Percentiles rank a stretch among this genome's conserved stretches.
Conservation (phyloP, 2,113 vertebrate genomes). For the Chelonoidis abingdonii region DNA sequence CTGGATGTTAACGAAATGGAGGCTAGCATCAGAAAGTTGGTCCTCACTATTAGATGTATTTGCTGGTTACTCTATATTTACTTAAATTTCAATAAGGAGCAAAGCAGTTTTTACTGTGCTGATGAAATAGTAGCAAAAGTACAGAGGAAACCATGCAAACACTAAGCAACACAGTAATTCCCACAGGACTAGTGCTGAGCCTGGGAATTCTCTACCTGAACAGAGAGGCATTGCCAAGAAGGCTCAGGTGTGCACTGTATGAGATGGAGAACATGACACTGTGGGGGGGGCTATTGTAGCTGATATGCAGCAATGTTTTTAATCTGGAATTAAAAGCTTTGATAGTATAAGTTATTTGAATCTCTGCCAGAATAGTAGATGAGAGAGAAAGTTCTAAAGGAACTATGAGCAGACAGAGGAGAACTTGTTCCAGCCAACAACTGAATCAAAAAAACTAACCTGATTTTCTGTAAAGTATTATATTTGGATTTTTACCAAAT, state of each 20-base stretch:
- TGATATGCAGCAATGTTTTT: background rate
- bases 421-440: background rate
- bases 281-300: background rate
- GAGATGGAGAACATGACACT: background rate
- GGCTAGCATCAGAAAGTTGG: background rate
- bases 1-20: background rate
- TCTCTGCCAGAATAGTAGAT: background rate
- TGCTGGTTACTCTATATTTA: background rate
- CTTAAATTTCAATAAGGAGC: background rate
- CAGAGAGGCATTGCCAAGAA: background rate
- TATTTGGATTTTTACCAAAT: background rate
- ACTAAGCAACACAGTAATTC: background rate
- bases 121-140: background rate
- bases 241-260: rapidly evolving
- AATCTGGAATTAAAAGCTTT: background rate
- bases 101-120: background rate
- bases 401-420: background rate
- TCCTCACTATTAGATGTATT: background rate
- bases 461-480: background rate
- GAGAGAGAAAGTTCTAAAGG: background rate
- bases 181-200: background rate
- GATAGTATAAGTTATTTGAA: background rate
- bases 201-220: slow-evolving; percentile 12
- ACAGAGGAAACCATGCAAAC: slow-evolving; percentile 7
- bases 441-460: rapidly evolving